A percentile compares a stretch with the other conserved stretches of the same genome.
Evolutionary conservation across 2,113 vertebrate species (phyloP).

Genomic region (Tauraco erythrolophus): DNA sequence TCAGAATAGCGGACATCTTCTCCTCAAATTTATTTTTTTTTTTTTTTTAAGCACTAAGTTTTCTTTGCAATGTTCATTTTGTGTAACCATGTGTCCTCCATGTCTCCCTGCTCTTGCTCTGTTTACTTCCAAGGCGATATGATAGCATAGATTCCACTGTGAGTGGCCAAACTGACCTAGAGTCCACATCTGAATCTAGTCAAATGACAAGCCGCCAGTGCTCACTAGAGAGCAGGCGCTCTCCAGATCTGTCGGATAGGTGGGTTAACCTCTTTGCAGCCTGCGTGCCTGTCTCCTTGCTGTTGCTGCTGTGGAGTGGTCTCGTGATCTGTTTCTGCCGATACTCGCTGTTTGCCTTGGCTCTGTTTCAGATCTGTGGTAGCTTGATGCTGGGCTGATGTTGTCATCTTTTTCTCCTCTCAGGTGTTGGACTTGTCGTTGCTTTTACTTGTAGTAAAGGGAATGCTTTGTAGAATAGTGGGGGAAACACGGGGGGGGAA

Average conservation of each 20-base stretch:
- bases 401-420: not conserved
- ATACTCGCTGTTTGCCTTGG: not conserved
- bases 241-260: constrained; percentile 58
- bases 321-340: not conserved
- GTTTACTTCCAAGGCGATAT: constrained; percentile 38
- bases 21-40: not conserved
- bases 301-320: not conserved
- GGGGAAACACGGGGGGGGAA: not conserved
- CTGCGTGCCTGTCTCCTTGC: not conserved
- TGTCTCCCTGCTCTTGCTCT: constrained; percentile 9
- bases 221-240: constrained; percentile 61
- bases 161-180: constrained; percentile 60
- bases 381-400: not conserved
- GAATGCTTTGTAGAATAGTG: not conserved
- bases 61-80: not conserved
- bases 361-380: not conserved
- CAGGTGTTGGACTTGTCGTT: not conserved
- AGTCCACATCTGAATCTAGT: constrained; percentile 62
- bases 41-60: not conserved
- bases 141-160: constrained; percentile 53
- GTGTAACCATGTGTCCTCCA: not conserved
- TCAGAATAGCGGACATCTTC: not conserved
- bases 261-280: constrained; percentile 30
- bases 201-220: constrained; percentile 68
- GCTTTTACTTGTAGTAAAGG: not conserved